Percentiles rank a stretch among this genome's conserved stretches.
These are phyloP conservation scores for Esperia sulphurella DNA, from an alignment of 2,888 invertebrate genomes.

Conservation along the genomic window DNA sequence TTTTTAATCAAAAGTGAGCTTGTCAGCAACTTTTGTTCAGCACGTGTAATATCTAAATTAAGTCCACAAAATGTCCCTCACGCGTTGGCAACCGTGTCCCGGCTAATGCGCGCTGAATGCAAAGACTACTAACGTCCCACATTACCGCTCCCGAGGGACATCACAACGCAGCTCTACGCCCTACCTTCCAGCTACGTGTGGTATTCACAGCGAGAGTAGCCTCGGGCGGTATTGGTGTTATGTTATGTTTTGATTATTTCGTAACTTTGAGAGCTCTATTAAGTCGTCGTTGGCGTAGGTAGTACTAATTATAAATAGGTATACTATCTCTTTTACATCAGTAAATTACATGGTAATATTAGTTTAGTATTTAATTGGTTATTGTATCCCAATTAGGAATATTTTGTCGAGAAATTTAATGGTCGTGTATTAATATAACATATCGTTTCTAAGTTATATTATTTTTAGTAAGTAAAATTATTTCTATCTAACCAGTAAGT, in stretches of 20 bases:
- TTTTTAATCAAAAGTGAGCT: conserved; percentile 14
- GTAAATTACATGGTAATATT: too few relatives aligned
- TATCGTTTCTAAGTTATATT: too few relatives aligned
- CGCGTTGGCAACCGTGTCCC: conserved; percentile 39
- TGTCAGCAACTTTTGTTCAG: conserved; percentile 19
- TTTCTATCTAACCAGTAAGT: too few relatives aligned
- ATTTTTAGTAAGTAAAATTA: too few relatives aligned
- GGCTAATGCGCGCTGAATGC: conserved; percentile 62
- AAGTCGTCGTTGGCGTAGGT: not conserved
- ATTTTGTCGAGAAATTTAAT: too few relatives aligned
- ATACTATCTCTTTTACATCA: too few relatives aligned
- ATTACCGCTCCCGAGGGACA: conserved; percentile 50
- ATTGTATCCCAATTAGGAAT: too few relatives aligned
- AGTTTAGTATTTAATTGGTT: too few relatives aligned
- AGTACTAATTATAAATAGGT: too few relatives aligned
- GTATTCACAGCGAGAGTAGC: conserved; percentile 24
- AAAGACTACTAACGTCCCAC: conserved; percentile 53
- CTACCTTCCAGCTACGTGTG: conserved; percentile 18
- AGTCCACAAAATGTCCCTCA: conserved; percentile 30
- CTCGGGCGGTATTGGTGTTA: conserved; percentile 21
- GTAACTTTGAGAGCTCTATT: conserved; percentile 15
- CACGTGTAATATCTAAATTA: conserved; percentile 32
- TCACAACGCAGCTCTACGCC: conserved; percentile 14
- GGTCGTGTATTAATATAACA: too few relatives aligned
- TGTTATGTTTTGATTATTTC: conserved; percentile 13